phyloP scores from a whole-genome alignment of 2,888 invertebrate species.

The Anticlea derivata region DNA sequence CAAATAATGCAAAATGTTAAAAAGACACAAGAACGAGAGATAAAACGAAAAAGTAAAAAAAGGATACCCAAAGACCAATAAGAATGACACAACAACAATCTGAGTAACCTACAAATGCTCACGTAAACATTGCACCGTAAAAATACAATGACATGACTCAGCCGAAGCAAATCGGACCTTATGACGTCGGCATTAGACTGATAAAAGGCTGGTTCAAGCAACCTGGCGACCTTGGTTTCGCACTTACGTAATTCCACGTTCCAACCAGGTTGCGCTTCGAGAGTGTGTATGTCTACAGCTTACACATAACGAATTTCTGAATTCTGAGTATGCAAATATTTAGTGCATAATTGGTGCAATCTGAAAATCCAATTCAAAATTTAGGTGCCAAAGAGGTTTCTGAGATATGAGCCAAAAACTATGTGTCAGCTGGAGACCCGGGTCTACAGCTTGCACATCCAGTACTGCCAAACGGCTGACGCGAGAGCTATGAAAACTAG shows the following conservation, averaged over 20 bases:
- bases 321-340: too few relatives aligned
- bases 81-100: slow-evolving; percentile 26
- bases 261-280: slow-evolving; percentile 34
- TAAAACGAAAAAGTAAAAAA: neutral
- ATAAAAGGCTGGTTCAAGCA: slow-evolving; percentile 22
- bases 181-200: slow-evolving; percentile 33
- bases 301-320: too few relatives aligned
- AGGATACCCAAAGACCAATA: slow-evolving; percentile 2
- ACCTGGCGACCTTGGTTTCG: slow-evolving; percentile 49
- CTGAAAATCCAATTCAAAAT: too few relatives aligned
- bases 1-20: too few relatives aligned
- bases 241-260: slow-evolving; percentile 49
- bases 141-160: slow-evolving; percentile 29
- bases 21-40: neutral
- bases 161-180: slow-evolving; percentile 29
- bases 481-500: too few relatives aligned
- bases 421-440: too few relatives aligned
- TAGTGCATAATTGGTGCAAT: too few relatives aligned
- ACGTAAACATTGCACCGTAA: slow-evolving; percentile 40
- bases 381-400: too few relatives aligned
- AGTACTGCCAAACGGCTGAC: too few relatives aligned
- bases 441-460: too few relatives aligned
- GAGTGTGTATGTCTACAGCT: too few relatives aligned
- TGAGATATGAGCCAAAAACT: too few relatives aligned
- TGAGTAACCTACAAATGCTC: slow-evolving; percentile 37